Conservation (phyloP, 1,140 invertebrate genomes). For the Globodera ellingtonae region DNA sequence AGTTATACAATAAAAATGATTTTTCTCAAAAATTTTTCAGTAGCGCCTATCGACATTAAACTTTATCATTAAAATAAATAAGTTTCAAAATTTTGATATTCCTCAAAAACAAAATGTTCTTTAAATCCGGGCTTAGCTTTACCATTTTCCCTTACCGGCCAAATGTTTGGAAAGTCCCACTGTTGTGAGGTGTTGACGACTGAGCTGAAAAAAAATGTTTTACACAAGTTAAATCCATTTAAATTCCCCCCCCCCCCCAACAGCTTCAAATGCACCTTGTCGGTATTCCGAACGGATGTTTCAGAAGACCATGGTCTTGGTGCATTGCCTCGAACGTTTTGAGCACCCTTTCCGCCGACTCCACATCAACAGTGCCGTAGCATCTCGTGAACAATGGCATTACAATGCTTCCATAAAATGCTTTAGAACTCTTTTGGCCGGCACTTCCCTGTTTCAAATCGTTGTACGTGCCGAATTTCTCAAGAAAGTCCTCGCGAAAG, state of each 20-base stretch:
- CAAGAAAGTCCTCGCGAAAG: not conserved
- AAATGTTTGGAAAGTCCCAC: conserved; percentile 25
- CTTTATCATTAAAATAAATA: not conserved
- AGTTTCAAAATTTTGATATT: too few relatives aligned
- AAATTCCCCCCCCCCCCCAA: too few relatives aligned
- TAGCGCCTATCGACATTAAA: not conserved
- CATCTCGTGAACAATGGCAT: conserved; percentile 30
- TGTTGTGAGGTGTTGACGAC: conserved; percentile 8
- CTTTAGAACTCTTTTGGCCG: not conserved
- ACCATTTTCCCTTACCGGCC: conserved; percentile 23
- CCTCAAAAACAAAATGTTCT: too few relatives aligned
- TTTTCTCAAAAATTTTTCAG: too few relatives aligned
- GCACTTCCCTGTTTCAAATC: not conserved
- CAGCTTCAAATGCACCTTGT: conserved; percentile 9
- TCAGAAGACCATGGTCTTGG: not conserved
- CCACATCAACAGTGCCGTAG: not conserved
- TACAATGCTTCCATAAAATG: conserved; percentile 11
- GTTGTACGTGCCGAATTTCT: conserved; percentile 9
- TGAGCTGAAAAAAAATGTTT: not conserved
- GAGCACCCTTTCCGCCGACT: conserved; percentile 2
- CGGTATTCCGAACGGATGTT: conserved; percentile 11
- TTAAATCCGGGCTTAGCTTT: too few relatives aligned
- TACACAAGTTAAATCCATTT: not conserved
- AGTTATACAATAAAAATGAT: too few relatives aligned
- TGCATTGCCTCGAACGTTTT: conserved; percentile 12